phyloP scores from a whole-genome alignment of 1,140 invertebrate species.

The Drosophila parabipectinata region DNA sequence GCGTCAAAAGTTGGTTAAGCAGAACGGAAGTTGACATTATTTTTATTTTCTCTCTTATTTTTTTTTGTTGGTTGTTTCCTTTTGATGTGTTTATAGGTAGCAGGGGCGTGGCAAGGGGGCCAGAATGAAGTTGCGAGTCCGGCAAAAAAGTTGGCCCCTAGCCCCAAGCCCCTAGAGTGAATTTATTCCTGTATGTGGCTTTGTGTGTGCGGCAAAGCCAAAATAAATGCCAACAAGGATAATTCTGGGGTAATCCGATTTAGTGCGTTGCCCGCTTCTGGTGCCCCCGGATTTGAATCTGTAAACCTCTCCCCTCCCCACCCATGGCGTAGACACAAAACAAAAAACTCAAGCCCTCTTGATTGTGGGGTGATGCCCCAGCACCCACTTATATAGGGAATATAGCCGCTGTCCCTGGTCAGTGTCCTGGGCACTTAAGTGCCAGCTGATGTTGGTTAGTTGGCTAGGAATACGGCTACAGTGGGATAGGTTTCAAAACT shows the following conservation, averaged over 20 bases:
- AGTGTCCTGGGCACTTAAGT: slow-evolving; percentile 61
- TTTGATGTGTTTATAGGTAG: slow-evolving; percentile 25
- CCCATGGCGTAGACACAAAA: neutral
- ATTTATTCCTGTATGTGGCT: slow-evolving; percentile 9
- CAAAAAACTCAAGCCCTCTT: slow-evolving; percentile 23
- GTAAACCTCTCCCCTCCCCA: too few relatives aligned
- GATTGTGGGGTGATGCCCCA: slow-evolving; percentile 30
- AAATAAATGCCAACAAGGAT: slow-evolving; percentile 81
- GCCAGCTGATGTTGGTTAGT: slow-evolving; percentile 40
- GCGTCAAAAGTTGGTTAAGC: slow-evolving; percentile 55
- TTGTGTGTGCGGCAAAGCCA: slow-evolving; percentile 36
- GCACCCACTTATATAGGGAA: neutral
- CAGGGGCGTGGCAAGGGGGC: neutral
- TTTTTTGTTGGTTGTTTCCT: slow-evolving; percentile 10
- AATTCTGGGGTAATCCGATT: slow-evolving; percentile 78
- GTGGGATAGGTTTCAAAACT: slow-evolving; percentile 18
- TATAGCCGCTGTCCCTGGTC: slow-evolving; percentile 12
- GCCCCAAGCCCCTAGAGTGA: slow-evolving; percentile 8
- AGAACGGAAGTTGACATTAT: slow-evolving; percentile 75
- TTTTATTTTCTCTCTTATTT: slow-evolving; percentile 56
- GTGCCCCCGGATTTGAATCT: slow-evolving; percentile 19
- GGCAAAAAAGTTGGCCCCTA: slow-evolving; percentile 52
- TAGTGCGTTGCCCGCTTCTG: slow-evolving; percentile 54
- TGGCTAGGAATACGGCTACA: slow-evolving; percentile 31
- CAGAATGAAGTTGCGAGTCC: slow-evolving; percentile 30